Conservation (phyloP, 2,888 invertebrate genomes). For the Axea sp. region DNA sequence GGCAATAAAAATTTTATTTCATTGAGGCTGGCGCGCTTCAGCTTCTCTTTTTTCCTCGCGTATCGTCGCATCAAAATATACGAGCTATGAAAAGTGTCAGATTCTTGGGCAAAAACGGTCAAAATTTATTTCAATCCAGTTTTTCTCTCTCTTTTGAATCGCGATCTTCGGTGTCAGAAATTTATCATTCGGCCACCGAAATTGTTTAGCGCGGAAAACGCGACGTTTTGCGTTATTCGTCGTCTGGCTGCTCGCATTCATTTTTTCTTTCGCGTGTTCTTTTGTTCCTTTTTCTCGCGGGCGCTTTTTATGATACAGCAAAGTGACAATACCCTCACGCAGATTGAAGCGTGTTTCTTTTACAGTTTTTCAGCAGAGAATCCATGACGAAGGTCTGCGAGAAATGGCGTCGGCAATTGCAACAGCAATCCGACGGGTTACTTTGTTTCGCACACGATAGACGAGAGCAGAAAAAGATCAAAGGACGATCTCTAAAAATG, state of each 20-base stretch:
- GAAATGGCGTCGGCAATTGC: conserved; percentile 54
- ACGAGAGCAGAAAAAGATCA: conserved; percentile 56
- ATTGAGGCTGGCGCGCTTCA: conserved; percentile 15
- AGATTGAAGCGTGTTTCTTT: conserved; percentile 59
- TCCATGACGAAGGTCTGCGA: conserved; percentile 20
- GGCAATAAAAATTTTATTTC: conserved; percentile 56
- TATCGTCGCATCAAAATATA: conserved; percentile 51
- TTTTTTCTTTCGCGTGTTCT: conserved; percentile 8
- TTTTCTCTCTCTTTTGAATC: background rate
- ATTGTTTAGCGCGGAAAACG: no score
- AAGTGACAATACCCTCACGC: conserved; percentile 58
- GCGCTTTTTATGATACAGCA: conserved; percentile 38
- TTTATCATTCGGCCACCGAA: conserved; percentile 24
- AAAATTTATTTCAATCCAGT: conserved; percentile 19
- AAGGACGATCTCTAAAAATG: conserved; percentile 56
- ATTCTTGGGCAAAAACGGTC: conserved; percentile 14
- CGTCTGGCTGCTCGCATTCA: no score
- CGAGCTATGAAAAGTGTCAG: conserved; percentile 32
- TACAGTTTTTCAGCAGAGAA: conserved; percentile 19
- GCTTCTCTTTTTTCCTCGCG: conserved; percentile 1
- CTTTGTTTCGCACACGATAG: conserved; percentile 50
- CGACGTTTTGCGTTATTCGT: no score
- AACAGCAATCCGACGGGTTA: conserved; percentile 51
- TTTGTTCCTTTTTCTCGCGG: conserved; percentile 9
- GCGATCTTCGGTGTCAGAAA: conserved; percentile 6